Evolutionary conservation across 2,797 vertebrate genomes (phyloP), one percentile per base, ranked within the genome.

Genomic region (Selene dorsalis): DNA sequence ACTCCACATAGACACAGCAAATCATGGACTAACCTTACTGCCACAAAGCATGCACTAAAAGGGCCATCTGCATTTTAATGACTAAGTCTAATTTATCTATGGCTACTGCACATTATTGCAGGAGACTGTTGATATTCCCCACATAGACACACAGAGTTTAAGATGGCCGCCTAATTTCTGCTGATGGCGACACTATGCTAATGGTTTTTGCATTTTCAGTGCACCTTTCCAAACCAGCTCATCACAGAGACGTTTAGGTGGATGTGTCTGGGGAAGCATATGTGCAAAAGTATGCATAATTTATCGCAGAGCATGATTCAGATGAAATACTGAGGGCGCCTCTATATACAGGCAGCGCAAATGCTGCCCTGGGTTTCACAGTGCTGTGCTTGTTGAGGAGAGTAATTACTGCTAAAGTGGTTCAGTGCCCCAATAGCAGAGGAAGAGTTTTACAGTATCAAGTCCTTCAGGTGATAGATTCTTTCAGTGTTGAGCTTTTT

Each of bases 181-280:
- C 93, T 93, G 90, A 93, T 87, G 83, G 79, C 62, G 70, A 86
- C 77, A 68, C 82, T 92, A 93, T 92, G 92, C 86, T 92, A 93
- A 93, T 91, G 69, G 66, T 59, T 72, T 77, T 78, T 56, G 79
- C 84, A 82, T 85, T 88, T 88, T 88, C 88, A 64, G 59, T 82
- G 82, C 82, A 80, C 81, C 74, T 88, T 80, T 80, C 80, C 73
- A 82, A 91, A 92, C 73, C 82, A 86, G 57, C 75, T 79, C 74
- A 87, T 92, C 82, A 84, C 70, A 53, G 56, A 47, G 57, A 39
- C 74, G 71, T 87, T 85, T 70, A 52, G 70, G 22, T 69, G 59
- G 82, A 77, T 56, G 73, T 60, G 69, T 81, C 56, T 56, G 39
- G 48, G 75, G 58, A 63, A 58, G 72, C 67, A 75, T 73, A 71